phyloP scores from a whole-genome alignment of 2,888 invertebrate species.

The Eurytoma californica region DNA sequence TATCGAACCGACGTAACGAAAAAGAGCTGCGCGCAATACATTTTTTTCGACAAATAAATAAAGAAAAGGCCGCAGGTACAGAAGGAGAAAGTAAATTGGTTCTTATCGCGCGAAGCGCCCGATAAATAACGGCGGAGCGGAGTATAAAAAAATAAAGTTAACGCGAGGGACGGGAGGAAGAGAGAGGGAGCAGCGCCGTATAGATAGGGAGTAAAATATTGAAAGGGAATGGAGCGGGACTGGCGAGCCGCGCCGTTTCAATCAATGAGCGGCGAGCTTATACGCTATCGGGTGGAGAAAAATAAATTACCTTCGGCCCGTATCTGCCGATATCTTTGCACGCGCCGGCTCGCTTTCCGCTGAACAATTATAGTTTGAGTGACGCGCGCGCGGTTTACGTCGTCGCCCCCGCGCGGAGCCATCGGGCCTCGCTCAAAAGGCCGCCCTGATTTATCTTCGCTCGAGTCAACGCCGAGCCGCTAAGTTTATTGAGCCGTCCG shows the following conservation, averaged over 20 bases:
- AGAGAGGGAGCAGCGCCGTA: too few relatives aligned
- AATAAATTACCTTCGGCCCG: neutral
- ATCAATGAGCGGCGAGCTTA: neutral
- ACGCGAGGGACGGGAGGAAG: neutral
- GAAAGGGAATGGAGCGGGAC: neutral
- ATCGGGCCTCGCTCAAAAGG: neutral
- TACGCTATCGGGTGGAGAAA: neutral
- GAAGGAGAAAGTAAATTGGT: neutral
- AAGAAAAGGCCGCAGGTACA: neutral
- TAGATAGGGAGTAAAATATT: constrained; percentile 2
- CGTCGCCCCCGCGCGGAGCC: too few relatives aligned
- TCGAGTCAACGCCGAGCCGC: neutral
- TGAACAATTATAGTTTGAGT: neutral
- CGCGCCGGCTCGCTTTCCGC: neutral
- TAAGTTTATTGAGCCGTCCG: neutral
- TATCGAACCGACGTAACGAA: too few relatives aligned
- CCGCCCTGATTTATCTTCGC: neutral
- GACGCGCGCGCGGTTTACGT: neutral
- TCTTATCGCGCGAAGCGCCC: neutral
- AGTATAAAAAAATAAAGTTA: neutral
- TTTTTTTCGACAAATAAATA: too few relatives aligned
- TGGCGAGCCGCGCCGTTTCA: neutral
- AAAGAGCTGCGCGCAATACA: too few relatives aligned
- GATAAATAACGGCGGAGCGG: neutral
- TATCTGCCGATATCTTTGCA: neutral